Evolutionary conservation across 2,113 vertebrate species (phyloP).

Genomic region (Chloroceryle aenea): DNA sequence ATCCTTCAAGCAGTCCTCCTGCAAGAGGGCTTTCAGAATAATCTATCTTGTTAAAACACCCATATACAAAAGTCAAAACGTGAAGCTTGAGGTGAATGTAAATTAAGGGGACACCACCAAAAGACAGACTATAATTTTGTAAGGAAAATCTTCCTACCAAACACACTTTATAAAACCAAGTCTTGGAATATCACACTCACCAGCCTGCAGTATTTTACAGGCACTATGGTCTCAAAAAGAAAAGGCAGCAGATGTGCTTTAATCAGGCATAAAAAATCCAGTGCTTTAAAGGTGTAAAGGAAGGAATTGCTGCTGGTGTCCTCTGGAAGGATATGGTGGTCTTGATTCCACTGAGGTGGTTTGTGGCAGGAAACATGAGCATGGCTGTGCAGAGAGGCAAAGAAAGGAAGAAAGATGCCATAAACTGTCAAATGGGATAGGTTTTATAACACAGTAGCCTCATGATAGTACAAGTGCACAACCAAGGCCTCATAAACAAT

Average conservation of each 20-base stretch:
- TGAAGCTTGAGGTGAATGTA: not conserved
- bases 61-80: not conserved
- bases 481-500: not conserved
- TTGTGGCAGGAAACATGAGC: not conserved
- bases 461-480: not conserved
- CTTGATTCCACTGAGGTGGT: accelerated
- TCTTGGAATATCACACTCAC: not conserved
- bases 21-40: not conserved
- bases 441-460: not conserved
- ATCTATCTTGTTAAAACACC: not conserved
- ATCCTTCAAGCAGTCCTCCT: not conserved
- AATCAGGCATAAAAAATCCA: not conserved
- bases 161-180: not conserved
- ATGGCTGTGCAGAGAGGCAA: not conserved
- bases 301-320: not conserved
- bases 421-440: not conserved
- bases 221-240: not conserved
- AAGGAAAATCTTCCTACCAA: not conserved
- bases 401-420: not conserved
- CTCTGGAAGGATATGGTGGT: not conserved
- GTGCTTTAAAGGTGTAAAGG: not conserved
- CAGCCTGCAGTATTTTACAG: not conserved
- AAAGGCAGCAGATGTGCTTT: not conserved
- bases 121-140: not conserved
- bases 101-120: not conserved